These are phyloP conservation scores for Tangara arthus DNA, from an alignment of 2,797 vertebrate genomes.

Conservation along the genomic window DNA sequence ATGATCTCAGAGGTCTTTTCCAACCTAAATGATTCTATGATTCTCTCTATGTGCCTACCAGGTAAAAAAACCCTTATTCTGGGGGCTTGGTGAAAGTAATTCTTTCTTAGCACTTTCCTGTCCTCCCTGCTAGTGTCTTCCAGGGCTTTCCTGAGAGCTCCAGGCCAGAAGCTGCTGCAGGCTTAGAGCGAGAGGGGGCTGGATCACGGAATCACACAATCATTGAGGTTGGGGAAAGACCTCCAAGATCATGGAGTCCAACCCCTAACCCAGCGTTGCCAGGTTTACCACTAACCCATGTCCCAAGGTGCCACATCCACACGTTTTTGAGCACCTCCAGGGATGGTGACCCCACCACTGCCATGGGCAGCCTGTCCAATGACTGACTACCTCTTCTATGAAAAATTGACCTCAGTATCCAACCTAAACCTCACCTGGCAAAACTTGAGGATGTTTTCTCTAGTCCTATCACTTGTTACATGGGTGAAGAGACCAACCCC, in stretches of 20 bases:
- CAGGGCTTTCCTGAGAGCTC: neutral
- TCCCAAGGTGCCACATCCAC: neutral
- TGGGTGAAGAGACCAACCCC: neutral
- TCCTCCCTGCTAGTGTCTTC: neutral
- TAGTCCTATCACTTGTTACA: neutral
- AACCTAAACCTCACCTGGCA: neutral
- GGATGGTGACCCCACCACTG: neutral
- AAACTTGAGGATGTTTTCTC: neutral
- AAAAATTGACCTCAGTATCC: neutral
- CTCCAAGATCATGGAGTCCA: neutral
- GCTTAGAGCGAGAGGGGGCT: neutral
- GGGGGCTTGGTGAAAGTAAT: neutral
- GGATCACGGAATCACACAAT: neutral
- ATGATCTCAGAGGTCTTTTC: neutral
- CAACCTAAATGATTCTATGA: neutral
- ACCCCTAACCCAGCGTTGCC: accelerated
- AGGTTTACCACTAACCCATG: neutral
- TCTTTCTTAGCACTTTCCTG: neutral
- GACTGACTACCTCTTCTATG: neutral
- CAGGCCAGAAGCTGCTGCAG: neutral
- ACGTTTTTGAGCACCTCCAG: neutral
- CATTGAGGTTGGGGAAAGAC: neutral
- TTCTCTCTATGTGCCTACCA: neutral
- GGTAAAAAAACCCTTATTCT: neutral
- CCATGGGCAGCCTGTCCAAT: neutral